Evolutionary conservation across 2,888 invertebrate species (phyloP), one percentile per base, ranked within the genome.

Genomic region (Dicyrtoma fusca): DNA sequence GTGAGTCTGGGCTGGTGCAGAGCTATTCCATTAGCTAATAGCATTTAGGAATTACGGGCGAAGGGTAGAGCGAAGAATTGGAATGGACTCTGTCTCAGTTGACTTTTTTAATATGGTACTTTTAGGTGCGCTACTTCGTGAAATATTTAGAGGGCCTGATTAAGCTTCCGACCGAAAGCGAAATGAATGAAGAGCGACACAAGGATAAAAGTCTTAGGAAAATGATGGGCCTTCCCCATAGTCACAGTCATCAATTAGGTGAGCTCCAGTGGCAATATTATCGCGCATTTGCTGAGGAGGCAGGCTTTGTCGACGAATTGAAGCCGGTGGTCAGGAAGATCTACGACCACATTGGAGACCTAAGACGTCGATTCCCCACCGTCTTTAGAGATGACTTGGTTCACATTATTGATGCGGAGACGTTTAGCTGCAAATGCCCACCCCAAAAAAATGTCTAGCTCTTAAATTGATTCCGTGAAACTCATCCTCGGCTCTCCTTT

Each of bases 21-120:
- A 57, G 68, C 68, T 68, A 59, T 72, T 76, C 76, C 76, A 76
- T 76, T 76, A 76, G 76, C 76, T 76, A 76, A 76, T 74, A 71
- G 74, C 74, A 74, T 76, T 74, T 73, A 76, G 76, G 73, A 75
- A 75, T 75, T 75, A 75, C 70, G 72, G 69, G 69, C 69, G 70
- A 70, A 70, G 66, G 72, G 72, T 69, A 70, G 61, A 70, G 51
- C 61, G 68, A 68, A 55, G 68, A 68, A 68, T 68, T 57, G 68
- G 68, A 68, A 68, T 68, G 68, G 68, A 68, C 68, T 68, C 51
- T n/a, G 68, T 57, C 68, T 68, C 68, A 71, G 73, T 71, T 73
- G 72, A 71, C 73, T 73, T 75, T 75, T 72, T 72, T 71, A 74
- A 71, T 71, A 59, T 68, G 61, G 61, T 45, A 66, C 17, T 49